phyloP scores from a whole-genome alignment of 1,140 invertebrate species.

The Leucophenga varia region DNA sequence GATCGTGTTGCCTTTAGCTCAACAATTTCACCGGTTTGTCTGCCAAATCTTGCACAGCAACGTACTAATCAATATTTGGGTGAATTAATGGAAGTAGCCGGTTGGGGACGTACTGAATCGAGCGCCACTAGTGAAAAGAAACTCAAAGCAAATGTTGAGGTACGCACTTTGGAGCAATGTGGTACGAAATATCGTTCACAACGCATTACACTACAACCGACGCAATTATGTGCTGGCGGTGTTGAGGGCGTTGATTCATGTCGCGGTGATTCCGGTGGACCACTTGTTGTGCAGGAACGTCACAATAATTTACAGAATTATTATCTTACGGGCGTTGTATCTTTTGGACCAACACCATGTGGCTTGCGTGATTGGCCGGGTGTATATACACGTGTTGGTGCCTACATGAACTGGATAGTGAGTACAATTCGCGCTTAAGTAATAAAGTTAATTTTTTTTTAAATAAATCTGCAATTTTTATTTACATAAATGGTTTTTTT shows the following conservation, averaged over 20 bases:
- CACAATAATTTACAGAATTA: constrained; percentile 29
- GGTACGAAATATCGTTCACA: constrained; percentile 25
- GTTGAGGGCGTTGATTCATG: constrained; percentile 62
- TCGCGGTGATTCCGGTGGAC: constrained; percentile 63
- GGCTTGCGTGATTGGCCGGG: constrained; percentile 71
- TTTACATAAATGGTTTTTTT: too few relatives aligned
- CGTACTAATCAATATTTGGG: constrained; percentile 56
- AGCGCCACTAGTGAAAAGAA: constrained; percentile 40
- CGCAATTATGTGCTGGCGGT: constrained; percentile 67
- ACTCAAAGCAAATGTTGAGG: constrained; percentile 32
- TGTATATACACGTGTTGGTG: constrained; percentile 72
- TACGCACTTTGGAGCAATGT: constrained; percentile 21
- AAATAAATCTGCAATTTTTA: too few relatives aligned
- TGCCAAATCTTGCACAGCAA: constrained; percentile 61
- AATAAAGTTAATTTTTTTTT: too few relatives aligned
- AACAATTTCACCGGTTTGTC: constrained; percentile 71
- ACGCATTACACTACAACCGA: constrained; percentile 21
- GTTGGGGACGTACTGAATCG: constrained; percentile 78
- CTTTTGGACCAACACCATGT: constrained; percentile 75
- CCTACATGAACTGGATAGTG: constrained; percentile 71
- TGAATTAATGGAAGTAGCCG: constrained; percentile 67
- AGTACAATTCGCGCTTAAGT: constrained; percentile 45
- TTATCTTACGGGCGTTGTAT: constrained; percentile 67
- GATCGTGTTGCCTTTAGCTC: constrained; percentile 60
- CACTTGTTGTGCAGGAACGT: constrained; percentile 13